Evolutionary conservation across 2,113 vertebrate genomes (phyloP).

Genomic region (Panurus biarmicus): DNA sequence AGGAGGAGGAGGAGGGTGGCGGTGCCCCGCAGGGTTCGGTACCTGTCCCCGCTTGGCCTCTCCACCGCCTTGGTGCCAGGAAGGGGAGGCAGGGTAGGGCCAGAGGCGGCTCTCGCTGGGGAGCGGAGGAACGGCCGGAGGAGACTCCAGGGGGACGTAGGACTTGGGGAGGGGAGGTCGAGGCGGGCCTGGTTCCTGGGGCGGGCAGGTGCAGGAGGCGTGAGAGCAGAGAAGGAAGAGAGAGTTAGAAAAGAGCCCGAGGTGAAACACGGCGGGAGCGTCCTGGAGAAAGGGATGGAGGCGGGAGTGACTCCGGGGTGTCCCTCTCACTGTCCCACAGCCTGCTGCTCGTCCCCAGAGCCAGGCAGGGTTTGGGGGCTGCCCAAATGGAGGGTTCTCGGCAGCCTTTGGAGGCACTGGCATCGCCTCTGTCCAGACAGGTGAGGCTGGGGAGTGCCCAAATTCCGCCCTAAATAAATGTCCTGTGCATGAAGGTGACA

Average conservation of each 20-base stretch:
- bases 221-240: constrained; percentile 61
- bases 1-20: not conserved
- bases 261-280: not conserved
- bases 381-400: not conserved
- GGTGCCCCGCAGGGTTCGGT: constrained; percentile 19
- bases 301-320: not conserved
- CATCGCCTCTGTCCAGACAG: not conserved
- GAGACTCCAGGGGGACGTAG: constrained; percentile 87
- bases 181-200: constrained; percentile 89
- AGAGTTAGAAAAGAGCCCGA: constrained; percentile 54
- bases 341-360: not conserved
- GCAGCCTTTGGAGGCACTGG: too few relatives aligned
- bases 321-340: not conserved
- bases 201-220: constrained; percentile 65
- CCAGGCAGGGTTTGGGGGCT: not conserved
- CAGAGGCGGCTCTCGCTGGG: constrained; percentile 86
- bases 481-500: accelerated
- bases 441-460: not conserved
- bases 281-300: not conserved
- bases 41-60: constrained; percentile 82
- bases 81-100: constrained; percentile 80
- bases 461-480: not conserved
- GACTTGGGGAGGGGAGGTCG: constrained; percentile 96
- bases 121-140: constrained; percentile 78
- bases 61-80: constrained; percentile 69